phyloP scores from a whole-genome alignment of 2,113 vertebrate species.

The Alligator sinensis region DNA sequence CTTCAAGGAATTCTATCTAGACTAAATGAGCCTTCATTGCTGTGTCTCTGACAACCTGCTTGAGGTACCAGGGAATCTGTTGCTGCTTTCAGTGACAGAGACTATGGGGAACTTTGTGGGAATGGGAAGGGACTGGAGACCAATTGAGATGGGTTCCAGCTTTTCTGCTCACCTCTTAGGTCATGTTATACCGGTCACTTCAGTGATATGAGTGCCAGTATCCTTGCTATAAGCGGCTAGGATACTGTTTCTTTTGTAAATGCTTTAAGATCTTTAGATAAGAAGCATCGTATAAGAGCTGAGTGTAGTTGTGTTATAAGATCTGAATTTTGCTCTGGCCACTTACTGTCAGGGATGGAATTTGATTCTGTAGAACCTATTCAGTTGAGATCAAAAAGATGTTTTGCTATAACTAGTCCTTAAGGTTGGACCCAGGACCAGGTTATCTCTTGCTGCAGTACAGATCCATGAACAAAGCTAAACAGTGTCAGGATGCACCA shows the following conservation, averaged over 20 bases:
- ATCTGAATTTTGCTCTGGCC: fast-evolving
- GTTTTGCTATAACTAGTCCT: not conserved
- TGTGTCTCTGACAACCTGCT: no score
- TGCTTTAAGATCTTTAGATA: not conserved
- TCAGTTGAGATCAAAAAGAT: not conserved
- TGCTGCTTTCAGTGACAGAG: not conserved
- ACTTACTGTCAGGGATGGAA: not conserved
- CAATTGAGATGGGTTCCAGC: not conserved
- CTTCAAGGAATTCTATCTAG: no score
- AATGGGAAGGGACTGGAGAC: not conserved
- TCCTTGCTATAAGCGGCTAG: not conserved
- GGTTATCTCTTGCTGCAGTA: not conserved
- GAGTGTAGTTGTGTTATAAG: not conserved
- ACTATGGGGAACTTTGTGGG: not conserved
- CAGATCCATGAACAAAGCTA: not conserved
- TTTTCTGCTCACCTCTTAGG: no score
- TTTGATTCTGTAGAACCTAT: not conserved
- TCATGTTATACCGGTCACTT: not conserved
- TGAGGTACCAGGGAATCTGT: not conserved
- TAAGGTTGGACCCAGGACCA: not conserved
- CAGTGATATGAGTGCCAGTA: not conserved
- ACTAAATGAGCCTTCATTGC: no score
- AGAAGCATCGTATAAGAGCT: not conserved
- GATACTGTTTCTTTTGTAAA: not conserved
- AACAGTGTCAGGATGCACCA: not conserved